Conservation (phyloP, 2,888 invertebrate genomes). For the Druceiella hillmani region DNA sequence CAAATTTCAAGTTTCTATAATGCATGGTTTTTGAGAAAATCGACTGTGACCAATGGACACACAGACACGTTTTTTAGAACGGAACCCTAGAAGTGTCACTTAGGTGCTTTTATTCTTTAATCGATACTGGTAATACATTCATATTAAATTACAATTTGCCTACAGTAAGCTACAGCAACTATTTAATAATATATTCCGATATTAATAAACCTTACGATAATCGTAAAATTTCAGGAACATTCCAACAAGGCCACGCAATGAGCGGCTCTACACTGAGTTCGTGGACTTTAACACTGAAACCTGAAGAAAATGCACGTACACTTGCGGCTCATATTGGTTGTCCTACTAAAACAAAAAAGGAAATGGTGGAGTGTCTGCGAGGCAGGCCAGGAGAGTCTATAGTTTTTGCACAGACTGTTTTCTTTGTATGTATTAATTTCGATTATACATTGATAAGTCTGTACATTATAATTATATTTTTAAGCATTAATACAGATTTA, state of each 20-base stretch:
- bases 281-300: constrained; percentile 53
- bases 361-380: constrained; percentile 60
- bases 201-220: not conserved
- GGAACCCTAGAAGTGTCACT: too few relatives aligned
- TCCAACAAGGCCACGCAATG: constrained; percentile 59
- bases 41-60: too few relatives aligned
- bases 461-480: too few relatives aligned
- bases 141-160: not conserved
- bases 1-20: too few relatives aligned
- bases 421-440: constrained; percentile 50
- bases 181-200: not conserved
- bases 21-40: too few relatives aligned
- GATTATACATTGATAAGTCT: too few relatives aligned
- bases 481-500: too few relatives aligned
- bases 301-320: constrained; percentile 55
- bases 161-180: not conserved
- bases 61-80: too few relatives aligned
- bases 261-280: constrained; percentile 65
- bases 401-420: constrained; percentile 49
- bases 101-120: not conserved
- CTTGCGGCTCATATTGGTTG: constrained; percentile 60
- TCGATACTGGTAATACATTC: too few relatives aligned
- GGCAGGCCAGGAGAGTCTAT: constrained; percentile 55
- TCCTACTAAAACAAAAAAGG: constrained; percentile 42
- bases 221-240: constrained; percentile 53